phyloP scores from a whole-genome alignment of 2,888 invertebrate species.

The Dicycla oo region DNA sequence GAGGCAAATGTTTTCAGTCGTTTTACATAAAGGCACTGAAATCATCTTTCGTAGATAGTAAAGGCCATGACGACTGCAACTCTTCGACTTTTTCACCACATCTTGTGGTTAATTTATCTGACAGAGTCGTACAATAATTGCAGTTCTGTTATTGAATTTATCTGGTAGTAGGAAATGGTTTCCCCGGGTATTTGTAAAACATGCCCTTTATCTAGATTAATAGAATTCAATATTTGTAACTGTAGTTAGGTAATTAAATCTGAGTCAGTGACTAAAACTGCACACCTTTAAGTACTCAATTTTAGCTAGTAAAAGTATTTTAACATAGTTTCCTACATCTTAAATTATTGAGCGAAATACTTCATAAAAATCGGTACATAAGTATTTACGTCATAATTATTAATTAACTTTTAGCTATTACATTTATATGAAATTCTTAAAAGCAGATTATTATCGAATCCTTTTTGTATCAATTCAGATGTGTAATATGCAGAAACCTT shows the following conservation, averaged over 20 bases:
- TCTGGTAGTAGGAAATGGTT: background rate
- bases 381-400: too few species aligned
- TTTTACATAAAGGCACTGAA: background rate
- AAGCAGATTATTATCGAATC: too few species aligned
- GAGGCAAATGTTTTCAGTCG: background rate
- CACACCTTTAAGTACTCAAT: background rate
- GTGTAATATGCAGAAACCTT: too few species aligned
- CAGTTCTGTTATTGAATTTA: background rate
- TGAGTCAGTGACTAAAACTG: conserved; percentile 8
- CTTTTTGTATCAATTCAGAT: too few species aligned
- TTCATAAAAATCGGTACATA: background rate
- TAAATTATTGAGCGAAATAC: background rate
- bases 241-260: conserved; percentile 4
- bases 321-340: background rate
- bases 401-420: too few species aligned
- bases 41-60: background rate
- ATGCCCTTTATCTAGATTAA: background rate
- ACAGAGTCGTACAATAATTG: background rate
- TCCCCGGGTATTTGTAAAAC: background rate
- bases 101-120: background rate
- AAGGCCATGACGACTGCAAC: background rate
- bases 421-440: too few species aligned
- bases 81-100: background rate
- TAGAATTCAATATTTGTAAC: conserved; percentile 11
- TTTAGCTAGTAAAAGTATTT: background rate